A percentile compares a stretch with the other conserved stretches of the same genome.
Evolutionary conservation across 2,113 vertebrate genomes (phyloP).

Genomic region (Lycocorax pyrrhopterus): DNA sequence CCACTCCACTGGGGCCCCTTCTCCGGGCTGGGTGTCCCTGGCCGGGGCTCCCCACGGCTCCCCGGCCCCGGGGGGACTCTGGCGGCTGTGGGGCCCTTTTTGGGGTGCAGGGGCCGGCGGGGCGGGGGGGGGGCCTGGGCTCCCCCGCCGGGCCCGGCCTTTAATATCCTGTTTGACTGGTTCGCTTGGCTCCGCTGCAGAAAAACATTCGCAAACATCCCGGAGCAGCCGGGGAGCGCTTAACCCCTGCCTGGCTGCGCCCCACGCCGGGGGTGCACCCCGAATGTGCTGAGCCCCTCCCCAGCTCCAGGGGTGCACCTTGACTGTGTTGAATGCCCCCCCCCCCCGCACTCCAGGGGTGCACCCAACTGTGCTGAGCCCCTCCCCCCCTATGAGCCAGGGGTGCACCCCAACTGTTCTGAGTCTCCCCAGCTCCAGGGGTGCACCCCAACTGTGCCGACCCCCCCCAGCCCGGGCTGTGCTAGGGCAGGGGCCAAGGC

Average conservation of each 20-base stretch:
- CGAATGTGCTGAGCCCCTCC: background rate
- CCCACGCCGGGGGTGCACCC: background rate
- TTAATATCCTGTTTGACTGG: constrained; percentile 68
- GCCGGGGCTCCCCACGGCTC: background rate
- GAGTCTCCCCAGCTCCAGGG: no score
- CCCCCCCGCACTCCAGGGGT: background rate
- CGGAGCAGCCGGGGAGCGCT: constrained; percentile 20
- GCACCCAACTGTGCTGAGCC: background rate
- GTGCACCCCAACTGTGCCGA: background rate
- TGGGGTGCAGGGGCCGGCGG: background rate
- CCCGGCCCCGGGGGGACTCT: background rate
- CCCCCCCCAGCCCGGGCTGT: fast-evolving
- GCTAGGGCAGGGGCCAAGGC: background rate
- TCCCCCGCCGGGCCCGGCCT: constrained; percentile 39
- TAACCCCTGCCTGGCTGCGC: constrained; percentile 54
- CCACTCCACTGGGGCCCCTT: background rate
- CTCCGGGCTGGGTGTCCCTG: background rate
- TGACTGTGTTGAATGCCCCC: background rate
- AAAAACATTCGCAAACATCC: constrained; percentile 65
- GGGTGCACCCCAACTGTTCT: background rate
- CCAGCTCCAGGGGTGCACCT: background rate
- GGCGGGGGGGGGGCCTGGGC: background rate
- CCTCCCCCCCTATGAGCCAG: fast-evolving
- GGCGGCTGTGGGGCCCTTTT: background rate
- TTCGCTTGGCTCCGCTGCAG: constrained; percentile 51